Percentiles rank a stretch among this genome's conserved stretches.
phyloP scores from a whole-genome alignment of 2,888 invertebrate genomes.

The Prionchulus punctatus region DNA sequence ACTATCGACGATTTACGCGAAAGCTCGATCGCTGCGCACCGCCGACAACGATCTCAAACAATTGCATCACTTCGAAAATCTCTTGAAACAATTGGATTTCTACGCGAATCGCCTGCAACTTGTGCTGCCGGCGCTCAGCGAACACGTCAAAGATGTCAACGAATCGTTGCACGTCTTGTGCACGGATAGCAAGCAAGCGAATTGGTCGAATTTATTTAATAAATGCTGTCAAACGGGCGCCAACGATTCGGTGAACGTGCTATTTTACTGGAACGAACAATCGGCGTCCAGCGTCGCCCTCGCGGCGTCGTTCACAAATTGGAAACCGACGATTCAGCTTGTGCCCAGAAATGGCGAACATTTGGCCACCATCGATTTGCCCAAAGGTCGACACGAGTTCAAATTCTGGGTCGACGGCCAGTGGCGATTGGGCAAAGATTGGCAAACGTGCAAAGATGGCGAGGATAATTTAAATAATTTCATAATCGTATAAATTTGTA shows the following conservation, averaged over 20 bases:
- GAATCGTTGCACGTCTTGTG: background rate
- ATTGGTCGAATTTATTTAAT: background rate
- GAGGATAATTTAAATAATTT: background rate
- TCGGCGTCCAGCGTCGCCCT: background rate
- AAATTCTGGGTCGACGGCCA: constrained; percentile 8
- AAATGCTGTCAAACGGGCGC: background rate
- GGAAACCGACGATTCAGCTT: background rate
- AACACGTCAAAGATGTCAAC: background rate
- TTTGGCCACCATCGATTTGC: constrained; percentile 59
- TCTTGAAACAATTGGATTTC: background rate
- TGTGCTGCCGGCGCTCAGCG: background rate
- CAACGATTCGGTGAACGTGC: background rate
- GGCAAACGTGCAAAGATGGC: background rate
- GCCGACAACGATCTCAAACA: background rate
- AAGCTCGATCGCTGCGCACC: background rate
- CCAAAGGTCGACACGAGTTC: constrained; percentile 7
- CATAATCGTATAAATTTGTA: background rate
- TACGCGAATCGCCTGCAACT: background rate
- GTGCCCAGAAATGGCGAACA: constrained; percentile 56
- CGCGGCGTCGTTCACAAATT: background rate
- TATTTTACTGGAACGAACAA: background rate
- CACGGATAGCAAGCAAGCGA: background rate
- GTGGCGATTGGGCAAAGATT: background rate
- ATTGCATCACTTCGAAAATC: background rate
- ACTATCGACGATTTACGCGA: too few species aligned